Percentiles rank a stretch among this genome's conserved stretches.
These are phyloP conservation scores for Diachasmimorpha longicaudata DNA, from an alignment of 1,140 invertebrate genomes.

Conservation along the genomic window DNA sequence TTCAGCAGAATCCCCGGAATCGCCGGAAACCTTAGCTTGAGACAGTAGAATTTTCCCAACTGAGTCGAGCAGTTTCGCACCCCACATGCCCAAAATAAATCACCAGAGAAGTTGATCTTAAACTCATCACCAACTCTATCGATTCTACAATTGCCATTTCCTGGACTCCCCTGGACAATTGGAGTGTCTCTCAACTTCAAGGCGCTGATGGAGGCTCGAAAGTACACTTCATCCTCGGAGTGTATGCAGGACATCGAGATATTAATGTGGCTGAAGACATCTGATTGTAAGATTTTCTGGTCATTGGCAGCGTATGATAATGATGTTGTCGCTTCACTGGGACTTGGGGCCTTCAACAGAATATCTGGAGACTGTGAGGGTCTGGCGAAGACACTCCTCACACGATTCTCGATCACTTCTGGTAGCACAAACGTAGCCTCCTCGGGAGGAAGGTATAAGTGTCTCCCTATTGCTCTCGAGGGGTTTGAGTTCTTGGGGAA, in stretches of 20 bases:
- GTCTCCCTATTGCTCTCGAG: constrained; percentile 16
- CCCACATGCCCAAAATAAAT: constrained; percentile 48
- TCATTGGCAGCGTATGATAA: not conserved
- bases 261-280: constrained; percentile 13
- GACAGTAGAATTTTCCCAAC: constrained; percentile 55
- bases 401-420: constrained; percentile 44
- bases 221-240: constrained; percentile 40
- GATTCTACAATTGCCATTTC: constrained; percentile 37
- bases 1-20: constrained; percentile 68
- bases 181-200: constrained; percentile 32
- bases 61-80: constrained; percentile 47
- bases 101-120: constrained; percentile 40
- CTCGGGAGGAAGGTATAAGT: constrained; percentile 38
- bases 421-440: constrained; percentile 32
- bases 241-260: constrained; percentile 47
- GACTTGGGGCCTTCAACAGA: constrained; percentile 18
- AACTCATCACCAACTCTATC: constrained; percentile 37
- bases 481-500: constrained; percentile 31
- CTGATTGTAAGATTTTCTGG: constrained; percentile 7
- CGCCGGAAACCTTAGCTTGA: constrained; percentile 68
- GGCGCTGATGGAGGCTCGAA: constrained; percentile 36
- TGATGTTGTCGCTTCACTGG: not conserved
- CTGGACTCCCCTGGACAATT: constrained; percentile 39
- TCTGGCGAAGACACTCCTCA: constrained; percentile 26
- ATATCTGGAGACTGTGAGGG: not conserved